phyloP scores from a whole-genome alignment of 2,888 invertebrate genomes.

The Pediacus dermestoides region DNA sequence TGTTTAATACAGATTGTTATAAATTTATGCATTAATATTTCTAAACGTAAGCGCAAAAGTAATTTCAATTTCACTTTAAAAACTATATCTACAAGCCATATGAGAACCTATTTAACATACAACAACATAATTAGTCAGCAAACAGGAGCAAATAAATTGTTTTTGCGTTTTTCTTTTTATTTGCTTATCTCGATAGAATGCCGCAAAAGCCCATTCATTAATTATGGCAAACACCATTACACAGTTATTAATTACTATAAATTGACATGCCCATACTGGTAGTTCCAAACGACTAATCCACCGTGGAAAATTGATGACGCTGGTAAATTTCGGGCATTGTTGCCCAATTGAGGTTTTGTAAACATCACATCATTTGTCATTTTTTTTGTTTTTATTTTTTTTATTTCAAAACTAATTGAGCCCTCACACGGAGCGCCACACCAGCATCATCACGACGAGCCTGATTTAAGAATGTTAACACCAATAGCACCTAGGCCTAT shows the following conservation, averaged over 20 bases:
- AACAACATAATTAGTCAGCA: too few species aligned
- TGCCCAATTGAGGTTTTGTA: slow-evolving; percentile 14
- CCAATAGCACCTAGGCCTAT: too few species aligned
- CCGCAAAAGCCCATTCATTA: not conserved
- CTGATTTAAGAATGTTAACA: too few species aligned
- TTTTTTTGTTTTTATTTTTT: slow-evolving; percentile 7
- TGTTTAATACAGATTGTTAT: too few species aligned
- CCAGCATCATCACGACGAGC: too few species aligned
- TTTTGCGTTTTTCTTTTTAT: not conserved
- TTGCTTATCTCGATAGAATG: too few species aligned
- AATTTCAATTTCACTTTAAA: too few species aligned
- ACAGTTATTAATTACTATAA: slow-evolving; percentile 22
- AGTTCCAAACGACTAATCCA: slow-evolving; percentile 13
- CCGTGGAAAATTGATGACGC: slow-evolving; percentile 29
- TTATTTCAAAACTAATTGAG: too few species aligned
- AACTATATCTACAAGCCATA: too few species aligned
- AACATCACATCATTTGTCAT: slow-evolving; percentile 29
- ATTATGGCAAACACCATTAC: slow-evolving; percentile 1
- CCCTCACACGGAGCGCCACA: slow-evolving; percentile 25
- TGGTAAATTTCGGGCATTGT: slow-evolving; percentile 18
- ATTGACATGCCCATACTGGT: slow-evolving; percentile 19
- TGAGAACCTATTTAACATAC: too few species aligned
- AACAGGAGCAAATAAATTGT: not conserved
- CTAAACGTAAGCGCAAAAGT: too few species aligned
- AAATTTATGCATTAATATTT: too few species aligned